These are phyloP conservation scores for Drosophila demipolita DNA, from an alignment of 2,888 invertebrate species.

Conservation along the genomic window DNA sequence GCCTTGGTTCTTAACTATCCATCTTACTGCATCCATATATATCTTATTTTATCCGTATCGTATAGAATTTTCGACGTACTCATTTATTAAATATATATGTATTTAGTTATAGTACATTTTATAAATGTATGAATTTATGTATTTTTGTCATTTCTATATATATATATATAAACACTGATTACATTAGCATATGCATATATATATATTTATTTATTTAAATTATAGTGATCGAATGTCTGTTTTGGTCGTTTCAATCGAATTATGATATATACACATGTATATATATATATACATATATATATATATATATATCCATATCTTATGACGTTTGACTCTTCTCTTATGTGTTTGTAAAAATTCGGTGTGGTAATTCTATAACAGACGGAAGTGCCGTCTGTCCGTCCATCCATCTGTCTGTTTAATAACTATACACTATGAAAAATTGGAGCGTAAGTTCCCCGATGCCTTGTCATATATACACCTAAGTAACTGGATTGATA, in stretches of 20 bases:
- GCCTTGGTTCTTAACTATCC: slow-evolving; percentile 36
- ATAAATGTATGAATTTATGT: slow-evolving; percentile 13
- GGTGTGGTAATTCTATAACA: not conserved
- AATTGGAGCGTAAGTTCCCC: not conserved
- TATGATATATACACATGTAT: slow-evolving; percentile 4
- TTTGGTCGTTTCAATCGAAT: slow-evolving; percentile 2
- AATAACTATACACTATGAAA: not conserved
- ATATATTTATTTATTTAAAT: not conserved
- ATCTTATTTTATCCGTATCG: slow-evolving; percentile 12
- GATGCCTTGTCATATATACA: not conserved
- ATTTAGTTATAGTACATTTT: slow-evolving; percentile 16
- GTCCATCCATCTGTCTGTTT: not conserved
- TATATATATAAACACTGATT: slow-evolving; percentile 2
- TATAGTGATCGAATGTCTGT: not conserved
- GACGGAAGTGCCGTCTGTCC: not conserved
- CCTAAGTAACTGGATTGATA: not conserved
- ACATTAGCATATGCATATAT: slow-evolving; percentile 16
- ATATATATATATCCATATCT: slow-evolving; percentile 6
- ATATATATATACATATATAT: not conserved
- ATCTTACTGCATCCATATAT: slow-evolving; percentile 19
- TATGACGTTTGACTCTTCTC: slow-evolving; percentile 31
- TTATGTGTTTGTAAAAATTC: slow-evolving; percentile 45
- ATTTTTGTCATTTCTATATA: slow-evolving; percentile 4
- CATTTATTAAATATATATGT: slow-evolving; percentile 3
- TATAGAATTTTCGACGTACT: slow-evolving; percentile 25